These are phyloP conservation scores for Thyatira batis DNA, from an alignment of 2,888 invertebrate genomes.

Conservation along the genomic window DNA sequence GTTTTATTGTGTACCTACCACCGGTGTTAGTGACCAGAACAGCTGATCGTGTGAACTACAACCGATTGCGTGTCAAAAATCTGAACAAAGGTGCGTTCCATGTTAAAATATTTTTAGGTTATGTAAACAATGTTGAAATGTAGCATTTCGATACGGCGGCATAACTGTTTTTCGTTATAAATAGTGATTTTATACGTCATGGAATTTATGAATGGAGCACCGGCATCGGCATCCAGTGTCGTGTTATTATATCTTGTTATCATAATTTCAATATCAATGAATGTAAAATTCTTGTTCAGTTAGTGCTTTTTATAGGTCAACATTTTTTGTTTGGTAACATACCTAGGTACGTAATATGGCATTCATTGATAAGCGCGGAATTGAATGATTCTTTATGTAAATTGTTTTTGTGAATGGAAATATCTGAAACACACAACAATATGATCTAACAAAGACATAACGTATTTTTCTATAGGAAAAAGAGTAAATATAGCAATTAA, in stretches of 20 bases:
- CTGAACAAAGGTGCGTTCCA: slow-evolving; percentile 21
- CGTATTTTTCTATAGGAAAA: no score
- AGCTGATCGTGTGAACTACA: slow-evolving; percentile 45
- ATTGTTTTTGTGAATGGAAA: no score
- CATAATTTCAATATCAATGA: slow-evolving; percentile 8
- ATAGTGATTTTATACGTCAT: slow-evolving; percentile 18
- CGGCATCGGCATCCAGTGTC: background rate
- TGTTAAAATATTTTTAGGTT: background rate
- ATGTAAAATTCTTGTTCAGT: slow-evolving; percentile 4
- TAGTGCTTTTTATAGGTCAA: background rate
- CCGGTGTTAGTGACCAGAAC: slow-evolving; percentile 19
- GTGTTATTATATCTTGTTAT: slow-evolving; percentile 14
- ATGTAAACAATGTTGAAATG: slow-evolving; percentile 1
- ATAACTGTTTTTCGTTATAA: slow-evolving; percentile 4
- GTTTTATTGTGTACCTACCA: slow-evolving; percentile 26
- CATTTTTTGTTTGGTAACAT: background rate
- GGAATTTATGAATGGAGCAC: slow-evolving; percentile 33
- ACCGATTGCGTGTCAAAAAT: background rate
- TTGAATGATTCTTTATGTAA: background rate
- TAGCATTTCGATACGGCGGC: background rate
- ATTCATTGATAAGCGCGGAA: background rate
- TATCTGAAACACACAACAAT: no score
- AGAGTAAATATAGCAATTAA: no score
- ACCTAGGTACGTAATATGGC: background rate
- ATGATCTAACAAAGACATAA: no score